Evolutionary conservation across 2,888 invertebrate species (phyloP).

Genomic region (Drosophila paramelanica): DNA sequence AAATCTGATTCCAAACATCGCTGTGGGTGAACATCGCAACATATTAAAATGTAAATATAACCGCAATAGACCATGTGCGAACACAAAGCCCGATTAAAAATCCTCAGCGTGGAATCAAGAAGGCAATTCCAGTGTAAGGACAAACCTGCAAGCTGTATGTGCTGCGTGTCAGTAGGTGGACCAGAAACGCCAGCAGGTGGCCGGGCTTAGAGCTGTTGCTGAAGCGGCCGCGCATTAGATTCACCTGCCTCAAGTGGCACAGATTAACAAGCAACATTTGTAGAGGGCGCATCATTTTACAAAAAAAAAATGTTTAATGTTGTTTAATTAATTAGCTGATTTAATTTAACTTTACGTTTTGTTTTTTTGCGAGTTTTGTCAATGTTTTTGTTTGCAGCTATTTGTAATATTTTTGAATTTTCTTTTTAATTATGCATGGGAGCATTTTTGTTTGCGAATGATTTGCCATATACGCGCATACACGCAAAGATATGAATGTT

Average conservation of each 20-base stretch:
- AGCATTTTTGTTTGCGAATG: constrained; percentile 61
- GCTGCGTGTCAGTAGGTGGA: not conserved
- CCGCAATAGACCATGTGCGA: not conserved
- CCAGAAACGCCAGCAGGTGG: constrained; percentile 33
- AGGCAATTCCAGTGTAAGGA: not conserved
- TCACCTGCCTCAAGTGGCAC: constrained; percentile 43
- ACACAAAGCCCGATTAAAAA: not conserved
- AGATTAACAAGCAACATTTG: constrained; percentile 6
- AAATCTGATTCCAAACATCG: constrained; percentile 5
- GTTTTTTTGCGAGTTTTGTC: constrained; percentile 1
- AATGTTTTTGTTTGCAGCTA: constrained; percentile 17
- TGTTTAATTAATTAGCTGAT: constrained; percentile 2
- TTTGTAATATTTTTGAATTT: constrained; percentile 31
- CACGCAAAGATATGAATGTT: constrained; percentile 31
- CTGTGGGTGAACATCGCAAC: not conserved
- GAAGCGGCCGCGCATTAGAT: constrained; percentile 15
- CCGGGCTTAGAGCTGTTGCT: constrained; percentile 1
- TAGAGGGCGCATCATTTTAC: constrained; percentile 7
- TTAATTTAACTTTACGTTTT: constrained; percentile 1
- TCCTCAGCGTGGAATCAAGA: not conserved
- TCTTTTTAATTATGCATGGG: constrained; percentile 53
- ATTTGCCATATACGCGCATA: constrained; percentile 51
- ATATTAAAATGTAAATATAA: not conserved
- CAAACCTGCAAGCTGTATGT: constrained; percentile 1
- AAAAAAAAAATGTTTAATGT: not conserved